phyloP scores from a whole-genome alignment of 2,888 invertebrate species.

The Drosophila mimetica region DNA sequence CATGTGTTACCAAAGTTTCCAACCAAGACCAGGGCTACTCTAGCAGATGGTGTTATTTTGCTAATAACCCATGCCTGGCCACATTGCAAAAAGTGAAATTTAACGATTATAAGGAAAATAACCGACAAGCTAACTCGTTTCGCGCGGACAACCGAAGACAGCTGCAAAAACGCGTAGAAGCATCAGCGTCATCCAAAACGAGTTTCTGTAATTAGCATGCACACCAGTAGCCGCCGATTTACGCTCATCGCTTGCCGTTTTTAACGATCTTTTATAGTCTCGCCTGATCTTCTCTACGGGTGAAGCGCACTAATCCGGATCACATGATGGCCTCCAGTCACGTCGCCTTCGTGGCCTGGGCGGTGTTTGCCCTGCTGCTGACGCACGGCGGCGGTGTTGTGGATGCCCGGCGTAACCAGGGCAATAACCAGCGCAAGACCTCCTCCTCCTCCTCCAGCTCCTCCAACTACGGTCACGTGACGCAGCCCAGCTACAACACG shows the following conservation, averaged over 20 bases:
- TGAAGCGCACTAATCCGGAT: slow-evolving; percentile 13
- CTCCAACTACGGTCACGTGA: slow-evolving; percentile 77
- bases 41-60: no score
- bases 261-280: slow-evolving; percentile 16
- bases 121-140: neutral
- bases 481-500: slow-evolving; percentile 76
- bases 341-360: slow-evolving; percentile 58
- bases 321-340: slow-evolving; percentile 40
- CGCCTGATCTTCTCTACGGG: neutral
- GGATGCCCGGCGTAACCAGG: slow-evolving; percentile 76
- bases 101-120: neutral
- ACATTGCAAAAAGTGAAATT: slow-evolving; percentile 4
- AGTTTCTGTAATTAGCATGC: slow-evolving; percentile 74
- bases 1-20: no score
- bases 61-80: neutral
- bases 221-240: slow-evolving; percentile 45
- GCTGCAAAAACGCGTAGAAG: neutral
- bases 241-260: slow-evolving; percentile 29
- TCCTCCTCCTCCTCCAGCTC: slow-evolving; percentile 58
- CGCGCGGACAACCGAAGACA: slow-evolving; percentile 1
- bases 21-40: no score
- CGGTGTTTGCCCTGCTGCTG: slow-evolving; percentile 57
- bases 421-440: slow-evolving; percentile 75
- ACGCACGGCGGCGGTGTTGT: slow-evolving; percentile 57
- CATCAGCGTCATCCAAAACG: slow-evolving; percentile 45